Evolutionary conservation across 2,113 vertebrate species (phyloP), one percentile per base, ranked within the genome.

Genomic region (Ondatra zibethicus): DNA sequence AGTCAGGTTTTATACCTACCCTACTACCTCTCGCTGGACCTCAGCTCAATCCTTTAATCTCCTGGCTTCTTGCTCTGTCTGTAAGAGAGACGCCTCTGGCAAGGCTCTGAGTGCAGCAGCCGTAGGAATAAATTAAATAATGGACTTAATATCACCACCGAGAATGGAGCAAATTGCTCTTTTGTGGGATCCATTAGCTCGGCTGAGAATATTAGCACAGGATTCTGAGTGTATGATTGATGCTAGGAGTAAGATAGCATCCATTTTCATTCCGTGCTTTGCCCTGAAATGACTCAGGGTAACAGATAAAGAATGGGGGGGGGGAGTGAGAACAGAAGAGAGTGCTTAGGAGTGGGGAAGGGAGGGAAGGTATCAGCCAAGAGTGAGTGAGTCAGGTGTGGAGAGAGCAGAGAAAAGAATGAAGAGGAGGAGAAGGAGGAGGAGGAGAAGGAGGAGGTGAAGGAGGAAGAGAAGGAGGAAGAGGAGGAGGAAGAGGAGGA

Each of bases 101-200:
- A 95, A 92, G 29, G 23, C 86, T 76, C 68, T 84, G 88, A 97
- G 94, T 84, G 85, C 94, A 92, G 94, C 73, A 96, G 89, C 95
- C 87, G 89, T 42, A 95, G 91, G 95, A 93, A 91, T 91, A 95
- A 95, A 97, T 97, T 96, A 92, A 98, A 97, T 98, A 98, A 97
- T 93, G 86, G 92, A 61, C 82, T 97, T 96, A 89, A 84, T 87
- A 96, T 94, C 80, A 84, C 82, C 96, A 89, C 77, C 14, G 77
- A 96, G 77, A 95, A 76, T 63, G 92, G 88, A 96, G 96, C 81
- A 94, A 96, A 97, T 88, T 92, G 95, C 86, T 95, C 89, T 97
- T 97, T 91, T 94, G 96, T 92, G 82, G 85, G 88, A 84, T 96
- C 95, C 96, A 96, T 97, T 98, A 97, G 91, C 82, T 95, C 75